Conservation (phyloP, 2,888 invertebrate genomes). For the Lucinisca nassula region DNA sequence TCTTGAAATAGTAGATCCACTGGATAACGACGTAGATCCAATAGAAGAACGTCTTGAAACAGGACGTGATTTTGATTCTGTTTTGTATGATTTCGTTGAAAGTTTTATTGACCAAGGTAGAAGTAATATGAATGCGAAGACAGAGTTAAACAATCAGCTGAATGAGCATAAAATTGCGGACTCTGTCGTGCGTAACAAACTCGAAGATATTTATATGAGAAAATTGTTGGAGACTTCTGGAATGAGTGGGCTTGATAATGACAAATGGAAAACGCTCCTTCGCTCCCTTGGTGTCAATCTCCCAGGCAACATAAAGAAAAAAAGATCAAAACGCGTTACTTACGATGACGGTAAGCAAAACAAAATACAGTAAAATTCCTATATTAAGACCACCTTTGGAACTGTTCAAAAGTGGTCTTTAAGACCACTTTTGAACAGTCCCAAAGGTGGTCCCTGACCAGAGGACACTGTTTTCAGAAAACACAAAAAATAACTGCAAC, state of each 20-base stretch:
- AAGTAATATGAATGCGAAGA: too few relatives aligned
- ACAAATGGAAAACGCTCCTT: too few relatives aligned
- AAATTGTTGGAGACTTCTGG: too few relatives aligned
- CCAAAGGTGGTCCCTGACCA: too few relatives aligned
- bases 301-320: neutral
- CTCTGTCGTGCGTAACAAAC: too few relatives aligned
- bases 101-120: neutral
- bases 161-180: too few relatives aligned
- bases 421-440: too few relatives aligned
- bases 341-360: neutral
- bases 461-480: too few relatives aligned
- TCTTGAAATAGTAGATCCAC: neutral
- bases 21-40: neutral
- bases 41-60: neutral
- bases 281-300: neutral
- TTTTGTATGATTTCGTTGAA: neutral
- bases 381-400: neutral
- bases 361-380: neutral
- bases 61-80: neutral
- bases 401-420: neutral
- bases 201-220: neutral
- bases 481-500: too few relatives aligned
- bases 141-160: too few relatives aligned
- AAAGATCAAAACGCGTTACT: neutral
- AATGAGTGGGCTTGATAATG: neutral